Base-by-base conservation (phyloP, 2,888 invertebrate genomes). In the Campoplex capitator region DNA sequence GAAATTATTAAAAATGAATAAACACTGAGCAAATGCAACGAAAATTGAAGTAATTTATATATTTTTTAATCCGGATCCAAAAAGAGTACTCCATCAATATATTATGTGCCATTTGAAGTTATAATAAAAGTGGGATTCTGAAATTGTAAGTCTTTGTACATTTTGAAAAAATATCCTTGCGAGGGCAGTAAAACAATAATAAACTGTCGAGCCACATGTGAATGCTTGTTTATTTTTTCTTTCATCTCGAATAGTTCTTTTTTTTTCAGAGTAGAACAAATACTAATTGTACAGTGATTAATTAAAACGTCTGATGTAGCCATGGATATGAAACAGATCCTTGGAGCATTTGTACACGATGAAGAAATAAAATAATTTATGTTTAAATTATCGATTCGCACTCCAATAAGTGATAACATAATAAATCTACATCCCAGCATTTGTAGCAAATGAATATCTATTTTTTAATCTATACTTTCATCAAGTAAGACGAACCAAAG, bases 391-490 rank as follows among this genome's bases (percentile, higher is more conserved):
- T 32, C 16, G 32, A 62, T 32, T 62, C 16, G 16, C 28, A 62
- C 16, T 62, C 28, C 32, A 13, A 62, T 16, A 62, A 62, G 32
- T 32, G 2, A 62, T 32, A 62, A 62, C 16, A 62, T 62, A 4
- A 32, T 62, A 62, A 62, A n/a, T 62, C 62, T 62, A 32, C 6
- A 62, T 62, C 62, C 62, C 62, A 62, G 67, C 74, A 56, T 74
- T 77, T 67, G 56, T 54, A 70, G 28, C 56, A 23, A 68, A 70
- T 70, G 70, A 70, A 70, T 70, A 70, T 42, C 42, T 56, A 70
- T 38, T 70, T 71, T 28, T 58, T 58, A 38, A 16, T 68, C 70
- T 71, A 56, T 79, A 79, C 79, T 58, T 77, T 23, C 11, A 73
- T 48, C n/a, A 62, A 71, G 62, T 80, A 56, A 35, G 62, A 71